Base-by-base conservation (phyloP, 1,140 invertebrate genomes). In the Euwallacea fornicatus region DNA sequence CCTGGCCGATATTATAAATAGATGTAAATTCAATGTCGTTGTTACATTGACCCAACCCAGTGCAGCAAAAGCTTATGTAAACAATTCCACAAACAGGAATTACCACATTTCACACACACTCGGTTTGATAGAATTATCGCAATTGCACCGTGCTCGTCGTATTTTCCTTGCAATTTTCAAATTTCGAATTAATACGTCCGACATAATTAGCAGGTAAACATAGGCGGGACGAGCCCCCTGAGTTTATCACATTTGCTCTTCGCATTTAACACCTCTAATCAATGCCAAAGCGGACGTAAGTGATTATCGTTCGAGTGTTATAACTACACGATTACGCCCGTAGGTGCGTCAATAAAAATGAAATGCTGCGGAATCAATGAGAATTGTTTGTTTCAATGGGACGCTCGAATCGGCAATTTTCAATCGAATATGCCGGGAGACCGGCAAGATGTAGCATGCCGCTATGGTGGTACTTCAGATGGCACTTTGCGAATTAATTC, bases 21-120 rank as follows among this genome's bases (percentile, higher is more conserved):
- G 58, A 60, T 16, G 13, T 42, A 41, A 60, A 60, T 60, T 60
- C 41, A 60, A 42, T 41, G 41, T 42, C 41, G 54, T 13, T 42
- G 58, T 60, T 60, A 41, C 58, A 60, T 60, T 60, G 58, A 60
- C 58, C 58, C 42, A 60, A 60, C 58, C 41, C 10, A 56, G 9
- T 50, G 46, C 13, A 50, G 13, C 2, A 11, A 0, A 50, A 33
- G 21, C 21, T 33, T 33, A 33, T 33, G 21, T 33, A 33, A 33
- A 33, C 21, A 33, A 33, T 33, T 33, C 21, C 21, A 33, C 21
- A 33, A 33, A 33, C 21, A 33, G 21, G 21, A 33, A 33, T 33
- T 33, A 33, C 21, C 21, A 33, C 21, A 33, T 33, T 33, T 33
- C 21, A 33, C 21, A 33, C 21, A 33, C 21, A 33, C 21, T 33